A percentile compares a stretch with the other conserved stretches of the same genome.
These are phyloP conservation scores for Collichthys lucidus DNA, from an alignment of 2,113 vertebrate genomes.

Conservation along the genomic window DNA sequence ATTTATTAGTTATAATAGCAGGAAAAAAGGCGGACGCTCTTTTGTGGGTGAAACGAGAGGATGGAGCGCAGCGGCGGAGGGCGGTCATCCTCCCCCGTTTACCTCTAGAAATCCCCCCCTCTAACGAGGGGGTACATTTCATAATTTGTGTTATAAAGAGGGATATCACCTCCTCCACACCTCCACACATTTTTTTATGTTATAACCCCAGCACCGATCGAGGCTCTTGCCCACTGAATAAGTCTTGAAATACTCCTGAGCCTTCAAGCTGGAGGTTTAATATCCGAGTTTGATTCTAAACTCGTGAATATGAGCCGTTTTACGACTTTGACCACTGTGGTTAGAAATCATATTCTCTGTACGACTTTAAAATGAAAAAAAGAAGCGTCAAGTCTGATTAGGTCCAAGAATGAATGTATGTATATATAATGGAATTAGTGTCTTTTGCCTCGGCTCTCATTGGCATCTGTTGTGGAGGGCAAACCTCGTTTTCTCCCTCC, in stretches of 20 bases:
- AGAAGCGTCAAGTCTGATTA: constrained; percentile 51
- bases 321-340: constrained; percentile 35
- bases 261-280: constrained; percentile 43
- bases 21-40: constrained; percentile 14
- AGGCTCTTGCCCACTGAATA: neutral
- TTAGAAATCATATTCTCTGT: constrained; percentile 27
- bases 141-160: constrained; percentile 51
- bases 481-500: constrained; percentile 36
- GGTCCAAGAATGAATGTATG: constrained; percentile 31
- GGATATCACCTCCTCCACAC: constrained; percentile 9
- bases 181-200: constrained; percentile 13
- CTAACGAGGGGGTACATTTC: constrained; percentile 50
- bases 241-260: constrained; percentile 20
- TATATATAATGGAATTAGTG: constrained; percentile 37
- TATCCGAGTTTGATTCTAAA: constrained; percentile 32
- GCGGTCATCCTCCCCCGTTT: constrained; percentile 18
- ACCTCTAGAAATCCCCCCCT: constrained; percentile 29
- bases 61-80: constrained; percentile 11
- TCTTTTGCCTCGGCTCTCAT: constrained; percentile 21
- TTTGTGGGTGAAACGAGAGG: constrained; percentile 19
- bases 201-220: neutral
- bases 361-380: constrained; percentile 26
- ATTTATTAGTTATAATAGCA: constrained; percentile 53
- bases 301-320: constrained; percentile 46
- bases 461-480: constrained; percentile 33